Base-by-base conservation (phyloP, 2,888 invertebrate genomes). In the Idaea straminata region DNA sequence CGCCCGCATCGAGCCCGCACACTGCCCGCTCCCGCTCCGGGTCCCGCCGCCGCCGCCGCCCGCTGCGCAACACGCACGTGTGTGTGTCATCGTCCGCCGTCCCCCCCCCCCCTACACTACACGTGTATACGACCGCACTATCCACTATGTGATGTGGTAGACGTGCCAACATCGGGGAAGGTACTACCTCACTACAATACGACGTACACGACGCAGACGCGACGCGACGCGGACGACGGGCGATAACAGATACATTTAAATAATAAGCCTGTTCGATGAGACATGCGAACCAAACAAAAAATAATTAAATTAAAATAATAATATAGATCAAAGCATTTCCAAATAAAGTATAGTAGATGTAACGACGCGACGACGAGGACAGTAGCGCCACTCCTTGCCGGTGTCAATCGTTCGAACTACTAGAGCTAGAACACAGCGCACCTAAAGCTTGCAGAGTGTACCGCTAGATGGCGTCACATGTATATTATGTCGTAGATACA, bases 1-100 rank as follows among this genome's bases (percentile, higher is more conserved):
- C 81, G 95, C 95, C 64, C 95, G 94, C 90, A 94, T 93, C 86
- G 87, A 86, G 59, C 86, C 84, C 15, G 88, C 70, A 82, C 74
- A 73, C 72, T 64, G 69, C 74, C 68, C 70, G 74, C 74, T 71
- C 58, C 58, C 72, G 71, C 70, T 70, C 62, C 25, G 25, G 2
- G 25, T 25, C 25, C 71, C 71, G 71, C 69, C 72, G 75, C 69
- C 74, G 74, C 71, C 74, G 73, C 73, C 65, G 36, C 71, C 74
- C 73, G 74, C 65, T 16, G 70, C 74, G 74, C 80, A 77, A 77
- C 81, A 78, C 79, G 79, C 77, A 67, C 77, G 77, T 71, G 79
- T 76, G 67, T 77, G 77, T 71, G 74, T 77, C 79, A 82, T 79
- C 81, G 83, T 80, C 80, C 81, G 81, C 80, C 68, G 72, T 60